Evolutionary conservation across 2,113 vertebrate genomes (phyloP), one percentile per base, ranked within the genome.

Genomic region (Plestiodon gilberti): DNA sequence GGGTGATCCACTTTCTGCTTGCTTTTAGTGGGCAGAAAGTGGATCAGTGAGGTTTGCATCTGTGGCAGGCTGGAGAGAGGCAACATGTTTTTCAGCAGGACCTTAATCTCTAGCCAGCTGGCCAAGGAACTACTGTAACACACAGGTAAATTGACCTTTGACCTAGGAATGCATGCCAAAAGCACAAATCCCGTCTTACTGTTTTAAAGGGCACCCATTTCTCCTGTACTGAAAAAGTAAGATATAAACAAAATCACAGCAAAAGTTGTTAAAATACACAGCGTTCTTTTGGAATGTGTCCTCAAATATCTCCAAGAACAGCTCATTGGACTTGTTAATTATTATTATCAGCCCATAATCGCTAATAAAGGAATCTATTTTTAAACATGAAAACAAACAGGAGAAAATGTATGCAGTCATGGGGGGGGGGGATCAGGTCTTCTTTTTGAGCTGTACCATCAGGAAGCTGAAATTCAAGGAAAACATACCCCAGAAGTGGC

Each of bases 401-500:
- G 35, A 18, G 30, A 20, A 17, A 61, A 69, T 55, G 6, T 38
- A 40, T 22, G 3, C 70, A 83, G 38, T 35, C 2, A 25, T 11
- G 4, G 2, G 10, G 62, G 48, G 14, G 10, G 4, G 13, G 23
- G 5, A 64, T 13, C 23, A 22, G 3, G 6, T 23, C 38, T 75
- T 33, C 74, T 62, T 90, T 62, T 30, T 67, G 43, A 81, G 87
- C 23, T 75, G 74, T 81, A 40, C 88, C 55, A 83, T 48, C 43
- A 79, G 28, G 78, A 86, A 90, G 38, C 55, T 40, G 4, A 62
- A 85, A 90, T 78, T 76, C 78, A 90, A 64, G 59, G 87, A 84
- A 92, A 91, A 92, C 81, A 70, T 35, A 81, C 71, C 69, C 43
- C 59, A 91, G 85, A 90, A 93, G 89, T 86, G 69, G 78, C 83